A percentile compares a stretch with the other conserved stretches of the same genome.
These are phyloP conservation scores for Sakesphorus luctuosus DNA, from an alignment of 2,113 vertebrate genomes.

Conservation along the genomic window DNA sequence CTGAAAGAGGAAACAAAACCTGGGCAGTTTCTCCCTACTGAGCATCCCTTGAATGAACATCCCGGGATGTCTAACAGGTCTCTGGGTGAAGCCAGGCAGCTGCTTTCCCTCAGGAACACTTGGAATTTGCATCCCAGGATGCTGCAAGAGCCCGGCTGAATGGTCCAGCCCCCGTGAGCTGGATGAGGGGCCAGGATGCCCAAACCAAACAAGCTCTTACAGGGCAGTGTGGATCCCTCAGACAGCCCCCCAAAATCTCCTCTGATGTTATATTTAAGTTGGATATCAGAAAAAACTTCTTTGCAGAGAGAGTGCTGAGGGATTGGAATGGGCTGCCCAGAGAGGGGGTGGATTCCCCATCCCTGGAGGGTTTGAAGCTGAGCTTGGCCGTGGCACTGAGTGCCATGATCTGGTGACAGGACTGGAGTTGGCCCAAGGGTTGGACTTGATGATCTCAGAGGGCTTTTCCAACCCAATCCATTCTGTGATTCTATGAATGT, in stretches of 20 bases:
- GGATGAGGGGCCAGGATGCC: fast-evolving
- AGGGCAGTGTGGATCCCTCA: fast-evolving
- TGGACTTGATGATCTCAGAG: too few species aligned
- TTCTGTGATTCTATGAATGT: too few species aligned
- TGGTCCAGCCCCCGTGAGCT: fast-evolving
- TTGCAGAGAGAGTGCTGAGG: too few species aligned
- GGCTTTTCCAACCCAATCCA: too few species aligned
- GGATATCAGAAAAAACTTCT: too few species aligned
- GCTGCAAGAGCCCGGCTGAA: background rate
- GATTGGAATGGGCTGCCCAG: too few species aligned
- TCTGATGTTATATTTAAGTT: background rate
- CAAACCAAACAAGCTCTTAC: background rate
- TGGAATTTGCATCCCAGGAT: background rate
- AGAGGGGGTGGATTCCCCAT: too few species aligned
- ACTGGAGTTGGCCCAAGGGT: too few species aligned
- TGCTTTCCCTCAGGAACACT: background rate
- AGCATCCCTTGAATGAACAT: background rate
- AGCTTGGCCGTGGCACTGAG: too few species aligned
- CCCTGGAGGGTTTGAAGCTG: too few species aligned
- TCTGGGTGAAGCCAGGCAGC: background rate
- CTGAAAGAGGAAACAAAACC: conserved; percentile 40
- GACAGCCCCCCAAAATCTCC: background rate
- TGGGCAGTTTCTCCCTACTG: background rate
- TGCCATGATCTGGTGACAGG: too few species aligned
- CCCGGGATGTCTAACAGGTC: background rate